Base-by-base conservation (phyloP, 2,797 vertebrate genomes). In the Enteromius unitaeniatus region DNA sequence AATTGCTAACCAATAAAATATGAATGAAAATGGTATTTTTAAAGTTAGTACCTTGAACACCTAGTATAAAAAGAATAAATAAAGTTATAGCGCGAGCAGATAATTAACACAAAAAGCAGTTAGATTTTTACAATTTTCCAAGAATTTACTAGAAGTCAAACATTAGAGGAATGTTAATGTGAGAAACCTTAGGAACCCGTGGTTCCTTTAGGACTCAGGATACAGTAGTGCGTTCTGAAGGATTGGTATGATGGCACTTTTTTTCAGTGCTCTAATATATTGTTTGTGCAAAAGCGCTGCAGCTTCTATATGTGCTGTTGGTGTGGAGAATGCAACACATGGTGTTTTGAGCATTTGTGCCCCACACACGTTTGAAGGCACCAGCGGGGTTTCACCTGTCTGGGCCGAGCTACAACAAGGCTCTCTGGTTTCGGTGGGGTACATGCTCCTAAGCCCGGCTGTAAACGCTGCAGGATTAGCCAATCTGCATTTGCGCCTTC, bases 371-470 rank as follows among this genome's bases (percentile, higher is more conserved):
- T 82, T 84, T 83, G 67, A 62, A 49, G 68, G 79, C 80, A 76
- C 84, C 87, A 90, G 84, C 88, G 73, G 86, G 78, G 58, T 11
- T 55, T 93, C 93, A 92, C 91, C 92, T 92, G 92, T 93, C 88
- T 87, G 81, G 80, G 72, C 81, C 78, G 65, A 40, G 77, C 62
- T 72, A 86, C 86, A 88, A 88, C 51, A 81, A 87, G 79, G 58
- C 79, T 79, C 89, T 93, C 89, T 58, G 72, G 87, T 93, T 92
- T 92, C 89, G 62, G 69, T 70, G 51, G 81, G 83, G 86, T 81
- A 13, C 78, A 60, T 15, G 84, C 73, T 87, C 79, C 78, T 88
- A 86, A 90, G 70, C 78, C 80, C 7, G 70, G 89, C 86, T 86
- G 84, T 93, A 90, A 92, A 92, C 90, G 85, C 88, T 11, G 26